Evolutionary conservation across 2,888 invertebrate species (phyloP).

Genomic region (Adineta ricciae): DNA sequence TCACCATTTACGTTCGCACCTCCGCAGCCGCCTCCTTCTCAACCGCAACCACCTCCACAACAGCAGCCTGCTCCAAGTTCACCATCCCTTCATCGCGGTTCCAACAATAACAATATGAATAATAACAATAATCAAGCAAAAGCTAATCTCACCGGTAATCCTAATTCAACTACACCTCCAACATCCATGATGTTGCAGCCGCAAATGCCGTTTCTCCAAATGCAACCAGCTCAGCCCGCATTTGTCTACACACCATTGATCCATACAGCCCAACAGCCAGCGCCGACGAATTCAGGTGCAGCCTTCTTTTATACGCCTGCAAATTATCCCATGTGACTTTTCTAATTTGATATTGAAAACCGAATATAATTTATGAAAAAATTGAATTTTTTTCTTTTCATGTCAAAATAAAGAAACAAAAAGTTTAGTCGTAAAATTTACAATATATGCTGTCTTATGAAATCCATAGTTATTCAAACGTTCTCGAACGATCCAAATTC

Average conservation of each 20-base stretch:
- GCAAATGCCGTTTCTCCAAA: conserved; percentile 1
- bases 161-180: background rate
- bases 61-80: background rate
- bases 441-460: no score
- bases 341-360: background rate
- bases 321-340: background rate
- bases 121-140: background rate
- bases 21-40: background rate
- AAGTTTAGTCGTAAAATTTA: no score
- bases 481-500: no score
- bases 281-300: background rate
- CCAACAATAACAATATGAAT: background rate
- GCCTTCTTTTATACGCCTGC: background rate
- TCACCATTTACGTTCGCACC: background rate
- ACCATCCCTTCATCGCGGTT: background rate
- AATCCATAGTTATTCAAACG: no score
- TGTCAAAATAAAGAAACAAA: no score
- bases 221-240: conserved; percentile 8
- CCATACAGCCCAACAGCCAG: background rate
- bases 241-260: background rate
- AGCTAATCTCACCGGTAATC: background rate
- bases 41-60: background rate
- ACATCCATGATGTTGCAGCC: background rate
- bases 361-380: background rate
- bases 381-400: no score